Base-by-base conservation (phyloP, 2,888 invertebrate species). In the Tipula vernalis region DNA sequence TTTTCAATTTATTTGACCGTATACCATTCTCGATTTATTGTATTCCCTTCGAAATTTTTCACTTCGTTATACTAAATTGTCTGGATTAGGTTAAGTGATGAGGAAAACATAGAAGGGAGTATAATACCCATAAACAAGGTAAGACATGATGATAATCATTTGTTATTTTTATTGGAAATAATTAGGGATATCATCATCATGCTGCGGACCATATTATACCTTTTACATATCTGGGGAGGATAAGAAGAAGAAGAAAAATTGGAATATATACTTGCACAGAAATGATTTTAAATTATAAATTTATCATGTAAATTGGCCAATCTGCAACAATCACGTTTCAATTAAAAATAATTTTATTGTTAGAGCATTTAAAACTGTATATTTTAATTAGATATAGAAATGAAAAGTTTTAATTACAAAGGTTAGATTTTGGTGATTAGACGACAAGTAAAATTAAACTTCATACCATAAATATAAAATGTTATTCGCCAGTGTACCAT, bases 81-180 rank as follows among this genome's bases (percentile, higher is more conserved):
- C 39, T 39, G 84, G 15, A 84, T 84, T 84, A 84, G 15, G 39
- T 84, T 84, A 84, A 84, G 84, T 84, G 84, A 84, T 84, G 84
- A 84, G 41, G 36, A 84, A 83, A 84, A 84, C 39, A 84, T 51
- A 41, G 39, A 84, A 84, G 41, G 41, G 36, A 39, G 41, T 36
- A 41, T 3, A 39, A 51, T 51, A 51, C 36, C 36, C 6, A 39
- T n/a, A 15, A 84, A 84, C 84, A 84, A 39, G 84, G 84, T 84
- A 84, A 36, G 41, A 84, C 36, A 39, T n/a, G 41, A 84, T 39
- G 84, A 84, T 39, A 39, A 84, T 84, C 84, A 84, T 84, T 84
- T 84, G 39, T 84, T 84, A 84, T 39, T 84, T 84, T 84, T 84
- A 84, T 84, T 84, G 84, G 39, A 39, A 39, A 36, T 84, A 84